Evolutionary conservation across 1,140 invertebrate genomes (phyloP).

Genomic region (Drosophila lini): DNA sequence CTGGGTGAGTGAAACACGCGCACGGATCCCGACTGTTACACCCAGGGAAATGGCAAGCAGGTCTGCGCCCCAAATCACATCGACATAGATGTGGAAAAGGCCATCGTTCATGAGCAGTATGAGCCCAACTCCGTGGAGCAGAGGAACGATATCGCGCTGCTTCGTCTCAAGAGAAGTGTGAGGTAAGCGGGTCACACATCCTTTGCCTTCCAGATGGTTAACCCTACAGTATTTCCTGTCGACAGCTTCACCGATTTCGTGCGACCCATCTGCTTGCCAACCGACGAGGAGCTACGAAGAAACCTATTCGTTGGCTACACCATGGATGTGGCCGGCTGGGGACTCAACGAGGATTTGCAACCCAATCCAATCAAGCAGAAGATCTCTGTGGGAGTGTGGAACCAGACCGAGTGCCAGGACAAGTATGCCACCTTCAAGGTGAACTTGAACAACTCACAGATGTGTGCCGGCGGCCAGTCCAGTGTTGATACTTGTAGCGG

Average conservation of each 20-base stretch:
- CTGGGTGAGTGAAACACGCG: conserved; percentile 79
- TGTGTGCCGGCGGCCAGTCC: conserved; percentile 88
- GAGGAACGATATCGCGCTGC: conserved; percentile 90
- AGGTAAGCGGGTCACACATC: conserved; percentile 15
- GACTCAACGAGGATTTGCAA: conserved; percentile 88
- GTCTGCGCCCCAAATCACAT: conserved; percentile 86
- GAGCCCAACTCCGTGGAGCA: conserved; percentile 86
- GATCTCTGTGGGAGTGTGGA: conserved; percentile 62
- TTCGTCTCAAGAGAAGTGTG: conserved; percentile 87
- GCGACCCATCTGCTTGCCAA: conserved; percentile 92
- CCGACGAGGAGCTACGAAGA: conserved; percentile 76
- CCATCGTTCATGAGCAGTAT: conserved; percentile 89
- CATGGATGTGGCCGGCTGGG: conserved; percentile 92
- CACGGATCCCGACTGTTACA: conserved; percentile 68
- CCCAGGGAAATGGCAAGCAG: conserved; percentile 52
- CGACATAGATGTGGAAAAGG: conserved; percentile 87
- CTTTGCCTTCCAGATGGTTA: neutral
- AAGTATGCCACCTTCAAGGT: conserved; percentile 60
- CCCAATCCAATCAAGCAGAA: conserved; percentile 81
- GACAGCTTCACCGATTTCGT: conserved; percentile 87
- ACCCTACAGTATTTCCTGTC: neutral
- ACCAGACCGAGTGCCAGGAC: conserved; percentile 44
- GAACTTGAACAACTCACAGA: conserved; percentile 84
- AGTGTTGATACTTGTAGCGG: conserved; percentile 89
- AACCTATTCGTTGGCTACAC: conserved; percentile 84